Percentiles rank a stretch among this genome's conserved stretches.
phyloP scores from a whole-genome alignment of 2,797 vertebrate genomes.

The Todus mexicanus region DNA sequence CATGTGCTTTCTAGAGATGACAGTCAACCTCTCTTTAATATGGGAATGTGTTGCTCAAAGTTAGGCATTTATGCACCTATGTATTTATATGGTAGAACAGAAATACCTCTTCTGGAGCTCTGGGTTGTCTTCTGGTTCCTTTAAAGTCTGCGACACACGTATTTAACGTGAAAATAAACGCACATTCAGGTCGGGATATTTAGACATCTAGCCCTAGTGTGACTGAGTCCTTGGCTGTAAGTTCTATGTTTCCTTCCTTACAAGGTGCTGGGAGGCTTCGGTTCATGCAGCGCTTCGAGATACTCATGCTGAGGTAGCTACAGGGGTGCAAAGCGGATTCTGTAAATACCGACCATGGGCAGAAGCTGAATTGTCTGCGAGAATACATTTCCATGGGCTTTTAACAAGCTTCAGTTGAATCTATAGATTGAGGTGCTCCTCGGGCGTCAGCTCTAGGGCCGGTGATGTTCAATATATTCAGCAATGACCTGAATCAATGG shows the following conservation, averaged over 20 bases:
- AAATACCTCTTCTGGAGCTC: neutral
- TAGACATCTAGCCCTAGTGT: neutral
- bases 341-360: neutral
- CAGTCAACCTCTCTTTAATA: neutral
- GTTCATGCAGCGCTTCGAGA: neutral
- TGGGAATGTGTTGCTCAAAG: neutral
- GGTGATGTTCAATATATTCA: neutral
- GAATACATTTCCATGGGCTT: neutral
- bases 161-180: neutral
- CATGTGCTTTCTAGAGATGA: neutral
- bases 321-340: neutral
- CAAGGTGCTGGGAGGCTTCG: neutral
- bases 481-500: neutral
- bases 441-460: neutral
- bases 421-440: neutral
- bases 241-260: neutral
- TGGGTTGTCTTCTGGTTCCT: neutral
- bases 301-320: neutral
- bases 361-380: neutral
- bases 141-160: neutral
- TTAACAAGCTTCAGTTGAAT: neutral
- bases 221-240: neutral
- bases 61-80: neutral
- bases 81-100: neutral
- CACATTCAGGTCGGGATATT: neutral